Base-by-base conservation (phyloP, 2,888 invertebrate genomes). In the Girardia tigrina region DNA sequence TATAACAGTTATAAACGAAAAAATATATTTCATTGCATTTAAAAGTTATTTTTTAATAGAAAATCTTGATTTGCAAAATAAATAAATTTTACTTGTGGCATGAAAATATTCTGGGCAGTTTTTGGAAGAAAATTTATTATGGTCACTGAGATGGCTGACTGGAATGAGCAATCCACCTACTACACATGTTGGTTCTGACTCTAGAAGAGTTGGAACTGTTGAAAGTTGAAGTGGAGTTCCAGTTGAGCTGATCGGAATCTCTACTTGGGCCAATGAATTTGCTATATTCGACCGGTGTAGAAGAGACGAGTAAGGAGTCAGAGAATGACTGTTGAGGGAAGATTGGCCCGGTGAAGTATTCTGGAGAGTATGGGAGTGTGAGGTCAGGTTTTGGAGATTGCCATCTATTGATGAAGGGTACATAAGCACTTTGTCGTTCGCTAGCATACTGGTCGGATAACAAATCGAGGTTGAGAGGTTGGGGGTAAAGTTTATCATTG, bases 391-490 rank as follows among this genome's bases (percentile, higher is more conserved):
- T 56, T 20, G 56, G 56, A 8, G 56, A 56, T 56, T 56, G 56
- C 56, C 56, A 56, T 56, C 56, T n/a, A 56, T 56, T 56, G 56
- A 56, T 56, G 56, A 56, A 56, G 56, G 56, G 56, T 56, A 56
- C 56, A 56, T 56, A 56, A 56, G 56, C n/a, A 56, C 56, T 56
- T 56, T 56, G 56, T 56, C 56, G n/a, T 23, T 56, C 56, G n/a
- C 20, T 56, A 16, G 56, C 56, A n/a, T 56, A 56, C 23, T 56
- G 56, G 56, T 56, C 56, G n/a, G 56, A 56, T 56, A 56, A 16
- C 56, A 56, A 56, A 56, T 56, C 56, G 56, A 56, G n/a, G 56
- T 56, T 56, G 56, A 56, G 56, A 20, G 56, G 56, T 56, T 56
- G 56, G 56, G 56, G n/a, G 56, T 56, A 56, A 6, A 56, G 56